Percentiles rank a stretch among this genome's conserved stretches.
phyloP scores from a whole-genome alignment of 2,888 invertebrate species.

The Clitarchus hookeri region DNA sequence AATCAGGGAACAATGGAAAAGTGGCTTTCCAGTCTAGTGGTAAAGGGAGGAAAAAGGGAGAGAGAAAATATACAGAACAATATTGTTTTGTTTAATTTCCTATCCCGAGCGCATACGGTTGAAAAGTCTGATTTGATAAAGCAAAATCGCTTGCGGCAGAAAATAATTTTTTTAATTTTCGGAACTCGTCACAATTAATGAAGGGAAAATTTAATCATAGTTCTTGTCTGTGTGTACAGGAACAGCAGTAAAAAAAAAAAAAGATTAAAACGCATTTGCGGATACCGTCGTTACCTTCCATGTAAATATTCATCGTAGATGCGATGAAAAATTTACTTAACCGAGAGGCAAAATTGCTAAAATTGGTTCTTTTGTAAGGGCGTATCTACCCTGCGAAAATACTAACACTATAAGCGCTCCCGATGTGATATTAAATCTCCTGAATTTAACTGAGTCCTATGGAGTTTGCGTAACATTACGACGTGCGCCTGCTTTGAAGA shows the following conservation, averaged over 20 bases:
- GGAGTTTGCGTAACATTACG: too few species aligned
- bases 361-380: too few species aligned
- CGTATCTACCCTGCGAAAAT: too few species aligned
- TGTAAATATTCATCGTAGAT: too few species aligned
- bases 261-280: not conserved
- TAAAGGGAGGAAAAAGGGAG: too few species aligned
- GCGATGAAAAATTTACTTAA: too few species aligned
- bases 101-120: not conserved
- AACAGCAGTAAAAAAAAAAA: not conserved
- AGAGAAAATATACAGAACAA: not conserved
- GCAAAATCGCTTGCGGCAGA: not conserved
- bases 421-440: too few species aligned
- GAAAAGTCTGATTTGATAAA: not conserved
- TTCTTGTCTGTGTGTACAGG: not conserved
- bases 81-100: not conserved
- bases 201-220: not conserved
- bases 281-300: not conserved
- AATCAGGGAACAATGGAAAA: not conserved
- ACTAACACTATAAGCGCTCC: too few species aligned
- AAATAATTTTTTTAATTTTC: not conserved
- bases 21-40: not conserved
- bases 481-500: too few species aligned
- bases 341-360: too few species aligned
- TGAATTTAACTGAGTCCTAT: too few species aligned
- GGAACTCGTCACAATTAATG: constrained; percentile 6